These are phyloP conservation scores for Pan troglodytes DNA, from an alignment of 2,113 vertebrate species.

Conservation along the genomic window DNA sequence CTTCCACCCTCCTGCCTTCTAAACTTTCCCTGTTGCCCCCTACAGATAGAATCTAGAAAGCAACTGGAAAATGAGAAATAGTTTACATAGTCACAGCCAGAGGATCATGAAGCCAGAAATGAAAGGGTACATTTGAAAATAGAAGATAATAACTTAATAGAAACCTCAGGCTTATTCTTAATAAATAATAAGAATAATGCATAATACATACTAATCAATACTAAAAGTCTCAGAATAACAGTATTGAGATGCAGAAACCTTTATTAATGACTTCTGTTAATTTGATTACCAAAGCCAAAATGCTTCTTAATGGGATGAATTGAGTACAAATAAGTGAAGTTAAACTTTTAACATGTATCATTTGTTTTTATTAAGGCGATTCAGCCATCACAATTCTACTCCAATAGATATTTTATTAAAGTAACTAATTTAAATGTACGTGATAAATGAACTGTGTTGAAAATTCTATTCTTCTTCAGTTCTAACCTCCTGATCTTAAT, in stretches of 20 bases:
- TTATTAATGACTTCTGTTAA: slow-evolving; percentile 62
- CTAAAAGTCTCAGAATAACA: slow-evolving; percentile 17
- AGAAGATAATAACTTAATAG: neutral
- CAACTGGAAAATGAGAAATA: neutral
- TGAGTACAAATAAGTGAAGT: slow-evolving; percentile 64
- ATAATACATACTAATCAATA: neutral
- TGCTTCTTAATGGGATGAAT: slow-evolving; percentile 65
- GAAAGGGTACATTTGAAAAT: neutral
- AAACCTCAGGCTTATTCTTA: neutral
- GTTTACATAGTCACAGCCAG: neutral
- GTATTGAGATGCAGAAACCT: slow-evolving; percentile 34
- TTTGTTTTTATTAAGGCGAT: slow-evolving; percentile 79
- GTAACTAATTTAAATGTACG: slow-evolving; percentile 79
- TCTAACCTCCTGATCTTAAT: slow-evolving; percentile 84
- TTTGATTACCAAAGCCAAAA: slow-evolving; percentile 75
- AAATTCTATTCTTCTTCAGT: slow-evolving; percentile 81
- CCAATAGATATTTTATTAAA: slow-evolving; percentile 75
- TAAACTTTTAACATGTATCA: slow-evolving; percentile 77
- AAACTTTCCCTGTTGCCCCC: neutral
- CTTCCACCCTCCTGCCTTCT: neutral
- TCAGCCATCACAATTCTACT: slow-evolving; percentile 67
- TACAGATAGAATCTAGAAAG: neutral
- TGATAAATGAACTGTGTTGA: slow-evolving; percentile 81
- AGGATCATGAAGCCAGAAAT: neutral
- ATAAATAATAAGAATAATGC: neutral